Evolutionary conservation across 2,113 vertebrate species (phyloP), one percentile per base, ranked within the genome.

Genomic region (Urocitellus parryii): DNA sequence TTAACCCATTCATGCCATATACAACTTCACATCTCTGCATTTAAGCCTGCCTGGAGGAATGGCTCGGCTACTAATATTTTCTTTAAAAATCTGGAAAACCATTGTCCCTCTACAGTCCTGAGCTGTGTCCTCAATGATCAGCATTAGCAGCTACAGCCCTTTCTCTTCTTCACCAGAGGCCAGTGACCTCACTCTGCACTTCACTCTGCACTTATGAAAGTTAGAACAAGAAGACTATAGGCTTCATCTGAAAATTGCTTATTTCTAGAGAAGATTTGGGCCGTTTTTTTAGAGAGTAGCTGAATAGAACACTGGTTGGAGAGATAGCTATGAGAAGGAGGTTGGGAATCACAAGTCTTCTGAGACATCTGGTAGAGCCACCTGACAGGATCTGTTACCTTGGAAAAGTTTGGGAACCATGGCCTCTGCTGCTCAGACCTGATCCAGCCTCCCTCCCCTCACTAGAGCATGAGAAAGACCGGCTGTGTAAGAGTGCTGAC

Each of bases 401-500:
- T 88, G 42, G 53, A 39, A 87, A 83, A 73, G 51, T 81, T 77
- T 72, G 56, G 81, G 9, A 92, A 42, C 93, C 51, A 17, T 18
- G n/a, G 42, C 39, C 81, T 92, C 12, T 73, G 6, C 56, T 45
- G 63, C 76, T 13, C 1, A 86, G 22, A 77, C 58, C 79, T 97
- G 73, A 98, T 32, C 18, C 78, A 76, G 25, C 56, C 56, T 96
- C 37, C 76, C n/a, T 96, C 67, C 65, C 76, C 20, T 3, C 92
- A 94, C 53, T 98, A 99, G 99, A 99, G 90, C 99, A 99, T 9
- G 99, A 99, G 98, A 99, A 99, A 96, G 99, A 99, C 96, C 97
- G 99, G 2, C 98, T 99, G 91, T 99, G 99, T 98, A 99, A 99
- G 98, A 99, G 99, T n/a, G 99, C 99, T 0, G 99, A 99, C 98